Evolutionary conservation across 2,797 vertebrate species (phyloP).

Genomic region (Pachyuromys duprasi): DNA sequence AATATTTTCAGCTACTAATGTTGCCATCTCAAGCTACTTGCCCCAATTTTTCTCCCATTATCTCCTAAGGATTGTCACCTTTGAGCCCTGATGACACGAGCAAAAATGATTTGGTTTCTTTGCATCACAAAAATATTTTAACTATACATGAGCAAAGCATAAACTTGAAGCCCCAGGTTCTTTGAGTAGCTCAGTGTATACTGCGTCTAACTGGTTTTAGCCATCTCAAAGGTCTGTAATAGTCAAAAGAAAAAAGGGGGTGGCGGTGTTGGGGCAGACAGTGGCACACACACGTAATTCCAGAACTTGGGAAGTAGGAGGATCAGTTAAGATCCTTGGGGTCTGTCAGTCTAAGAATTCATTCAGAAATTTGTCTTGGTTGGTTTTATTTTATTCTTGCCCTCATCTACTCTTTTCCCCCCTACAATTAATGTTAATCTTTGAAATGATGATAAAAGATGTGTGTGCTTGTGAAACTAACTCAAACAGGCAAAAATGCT

Average conservation of each 20-base stretch:
- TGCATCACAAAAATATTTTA: not conserved
- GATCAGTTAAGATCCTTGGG: not conserved
- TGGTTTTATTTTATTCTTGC: constrained; percentile 16
- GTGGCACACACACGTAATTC: not conserved
- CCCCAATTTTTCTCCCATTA: not conserved
- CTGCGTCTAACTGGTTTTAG: not conserved
- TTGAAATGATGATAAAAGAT: not conserved
- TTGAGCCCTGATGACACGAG: not conserved
- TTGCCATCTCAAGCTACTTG: not conserved
- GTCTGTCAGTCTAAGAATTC: constrained; percentile 4
- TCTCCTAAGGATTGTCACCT: not conserved
- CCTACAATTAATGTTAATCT: constrained; percentile 30
- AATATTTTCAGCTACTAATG: not conserved
- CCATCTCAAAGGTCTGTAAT: not conserved
- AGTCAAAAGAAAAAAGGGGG: not conserved
- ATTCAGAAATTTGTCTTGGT: not conserved
- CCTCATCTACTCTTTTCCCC: not conserved
- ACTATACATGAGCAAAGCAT: not conserved
- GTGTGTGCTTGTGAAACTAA: not conserved
- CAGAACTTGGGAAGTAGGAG: not conserved
- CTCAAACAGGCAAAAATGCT: not conserved
- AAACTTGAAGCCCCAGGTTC: not conserved
- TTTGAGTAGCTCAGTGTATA: not conserved
- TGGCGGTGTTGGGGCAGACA: not conserved
- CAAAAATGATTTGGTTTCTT: not conserved